Percentiles rank a stretch among this genome's conserved stretches.
These are phyloP conservation scores for Scrobipalpa costella DNA, from an alignment of 2,888 invertebrate species.

Conservation along the genomic window DNA sequence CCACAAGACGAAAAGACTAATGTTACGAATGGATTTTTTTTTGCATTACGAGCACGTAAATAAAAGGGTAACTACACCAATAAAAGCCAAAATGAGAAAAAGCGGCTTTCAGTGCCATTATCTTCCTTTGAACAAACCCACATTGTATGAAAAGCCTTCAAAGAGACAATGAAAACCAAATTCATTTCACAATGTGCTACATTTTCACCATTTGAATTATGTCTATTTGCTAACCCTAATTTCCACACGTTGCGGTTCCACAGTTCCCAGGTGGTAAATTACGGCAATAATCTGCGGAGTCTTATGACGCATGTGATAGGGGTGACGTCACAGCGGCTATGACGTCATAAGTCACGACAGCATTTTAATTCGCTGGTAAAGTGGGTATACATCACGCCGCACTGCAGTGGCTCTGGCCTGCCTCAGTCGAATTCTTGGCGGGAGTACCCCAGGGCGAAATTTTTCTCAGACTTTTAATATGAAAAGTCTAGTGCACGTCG, in stretches of 20 bases:
- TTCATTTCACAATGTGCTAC: constrained; percentile 7
- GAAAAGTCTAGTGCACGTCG: constrained; percentile 25
- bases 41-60: constrained; percentile 6
- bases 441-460: constrained; percentile 16
- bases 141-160: constrained; percentile 10
- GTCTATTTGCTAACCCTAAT: constrained; percentile 15
- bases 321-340: constrained; percentile 30
- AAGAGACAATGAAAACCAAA: constrained; percentile 17
- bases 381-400: constrained; percentile 54
- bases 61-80: constrained; percentile 7
- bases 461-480: constrained; percentile 29
- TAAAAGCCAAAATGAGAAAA: constrained; percentile 14
- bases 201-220: constrained; percentile 11
- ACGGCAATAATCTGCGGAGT: constrained; percentile 9
- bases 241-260: background rate
- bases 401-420: constrained; percentile 37
- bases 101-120: constrained; percentile 11
- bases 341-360: constrained; percentile 19
- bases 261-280: constrained; percentile 17
- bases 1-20: too few species aligned
- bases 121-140: constrained; percentile 14
- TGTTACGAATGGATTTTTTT: background rate
- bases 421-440: constrained; percentile 55
- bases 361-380: constrained; percentile 63
- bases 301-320: constrained; percentile 21